These are phyloP conservation scores for Aquatica leii DNA, from an alignment of 2,888 invertebrate species.

Conservation along the genomic window DNA sequence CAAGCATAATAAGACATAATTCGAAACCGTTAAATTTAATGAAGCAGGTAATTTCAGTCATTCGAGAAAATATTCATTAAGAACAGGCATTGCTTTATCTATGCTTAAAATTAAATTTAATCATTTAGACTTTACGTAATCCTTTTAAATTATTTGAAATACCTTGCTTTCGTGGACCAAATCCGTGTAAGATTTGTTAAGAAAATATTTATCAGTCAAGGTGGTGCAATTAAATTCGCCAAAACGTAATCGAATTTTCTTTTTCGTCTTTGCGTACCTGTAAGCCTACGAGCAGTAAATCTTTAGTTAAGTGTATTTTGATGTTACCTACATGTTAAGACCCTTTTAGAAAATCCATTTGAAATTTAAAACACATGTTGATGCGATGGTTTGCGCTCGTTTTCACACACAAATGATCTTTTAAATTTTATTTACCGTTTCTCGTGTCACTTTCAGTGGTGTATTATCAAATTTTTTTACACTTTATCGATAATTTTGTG, in stretches of 20 bases:
- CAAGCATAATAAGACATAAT: not conserved
- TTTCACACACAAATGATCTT: slow-evolving; percentile 31
- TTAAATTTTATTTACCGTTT: slow-evolving; percentile 30
- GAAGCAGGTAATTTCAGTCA: slow-evolving; percentile 6
- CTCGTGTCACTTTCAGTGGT: slow-evolving; percentile 14
- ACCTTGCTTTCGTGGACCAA: no score
- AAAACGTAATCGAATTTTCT: slow-evolving; percentile 15
- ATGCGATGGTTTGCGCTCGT: slow-evolving; percentile 25
- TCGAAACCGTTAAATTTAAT: slow-evolving; percentile 6
- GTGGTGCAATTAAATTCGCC: slow-evolving; percentile 18
- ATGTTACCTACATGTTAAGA: slow-evolving; percentile 39
- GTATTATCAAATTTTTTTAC: slow-evolving; percentile 18
- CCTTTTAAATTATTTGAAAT: no score
- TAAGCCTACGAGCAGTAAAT: slow-evolving; percentile 22
- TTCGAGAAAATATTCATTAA: not conserved
- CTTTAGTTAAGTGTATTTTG: slow-evolving; percentile 34
- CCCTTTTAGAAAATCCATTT: slow-evolving; percentile 32
- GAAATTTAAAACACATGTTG: slow-evolving; percentile 36
- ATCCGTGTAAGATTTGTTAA: not conserved
- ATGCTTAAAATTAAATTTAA: no score
- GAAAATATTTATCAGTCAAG: slow-evolving; percentile 16
- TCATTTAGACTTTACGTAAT: no score
- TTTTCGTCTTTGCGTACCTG: slow-evolving; percentile 23
- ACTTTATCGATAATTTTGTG: not conserved
- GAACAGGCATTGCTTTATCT: no score